Conservation (phyloP, 2,113 vertebrate species). For the Marmota monax region DNA sequence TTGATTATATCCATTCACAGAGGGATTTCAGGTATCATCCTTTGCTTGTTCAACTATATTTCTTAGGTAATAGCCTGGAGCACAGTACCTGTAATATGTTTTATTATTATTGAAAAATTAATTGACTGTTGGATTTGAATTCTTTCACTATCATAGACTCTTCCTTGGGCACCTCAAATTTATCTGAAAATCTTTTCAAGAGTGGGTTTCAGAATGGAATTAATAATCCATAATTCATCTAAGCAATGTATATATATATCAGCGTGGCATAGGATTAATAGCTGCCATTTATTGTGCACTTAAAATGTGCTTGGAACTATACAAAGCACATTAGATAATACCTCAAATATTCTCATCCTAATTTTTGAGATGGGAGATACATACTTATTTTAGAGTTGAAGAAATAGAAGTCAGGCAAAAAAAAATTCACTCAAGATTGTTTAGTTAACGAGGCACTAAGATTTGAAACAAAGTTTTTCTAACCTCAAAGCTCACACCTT, state of each 20-base stretch:
- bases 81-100: background rate
- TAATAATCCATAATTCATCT: background rate
- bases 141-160: background rate
- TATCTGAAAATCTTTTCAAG: background rate
- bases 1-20: background rate
- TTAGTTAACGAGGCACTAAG: background rate
- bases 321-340: background rate
- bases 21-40: background rate
- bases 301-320: background rate
- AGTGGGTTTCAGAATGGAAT: background rate
- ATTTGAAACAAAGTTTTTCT: background rate
- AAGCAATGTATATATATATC: background rate
- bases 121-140: background rate
- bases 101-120: background rate
- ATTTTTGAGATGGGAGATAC: background rate
- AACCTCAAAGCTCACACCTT: background rate
- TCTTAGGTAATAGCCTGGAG: background rate
- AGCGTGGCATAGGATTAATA: background rate
- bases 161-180: background rate
- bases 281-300: background rate
- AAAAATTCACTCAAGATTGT: background rate
- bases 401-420: constrained; percentile 9
- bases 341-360: background rate
- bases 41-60: background rate
- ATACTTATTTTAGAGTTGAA: background rate